Base-by-base conservation (phyloP, 2,797 vertebrate genomes). In the Cyprinodon diabolis region DNA sequence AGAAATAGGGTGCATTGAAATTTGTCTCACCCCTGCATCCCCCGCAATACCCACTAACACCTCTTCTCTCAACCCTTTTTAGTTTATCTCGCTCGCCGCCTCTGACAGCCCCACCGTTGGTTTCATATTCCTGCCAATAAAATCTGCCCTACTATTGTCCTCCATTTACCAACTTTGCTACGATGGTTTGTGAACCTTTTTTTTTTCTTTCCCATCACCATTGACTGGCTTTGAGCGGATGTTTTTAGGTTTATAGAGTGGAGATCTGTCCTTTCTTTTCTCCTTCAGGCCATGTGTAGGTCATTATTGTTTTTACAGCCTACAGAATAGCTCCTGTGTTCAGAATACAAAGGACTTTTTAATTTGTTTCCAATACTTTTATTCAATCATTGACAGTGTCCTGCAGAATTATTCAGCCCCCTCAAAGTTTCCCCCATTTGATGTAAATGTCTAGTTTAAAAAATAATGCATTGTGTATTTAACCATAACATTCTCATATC, bases 291-390 rank as follows among this genome's bases (percentile, higher is more conserved):
- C 81, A 79, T 66, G 45, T 57, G 45, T 69, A 69, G 79, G 72
- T 81, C 81, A 85, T 86, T 87, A 80, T n/a, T 72, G 69, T 69
- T 85, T 89, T 91, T 79, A 90, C 74, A 67, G 63, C 78, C 72
- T 23, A 51, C 60, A 75, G 75, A 85, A 87, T 71, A 77, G 68
- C 78, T 74, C 79, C 51, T 75, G 69, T 78, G 75, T 77, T 78
- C 68, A 47, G 62, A 86, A 83, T 82, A 87, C 82, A 83, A 87
- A 90, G 58, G 75, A 47, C 56, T 71, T 68, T 83, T 75, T 84
- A 90, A 92, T 92, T 90, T 84, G 76, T 71, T 60, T 77, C 62
- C 60, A 72, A 71, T n/a, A 58, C 75, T 87, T 89, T 85, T 86
- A 84, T 89, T 91, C 83, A 88, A 91, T 90, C 89, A 91, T 85